Conservation (phyloP, 2,888 invertebrate genomes). For the Epinotia demarniana region DNA sequence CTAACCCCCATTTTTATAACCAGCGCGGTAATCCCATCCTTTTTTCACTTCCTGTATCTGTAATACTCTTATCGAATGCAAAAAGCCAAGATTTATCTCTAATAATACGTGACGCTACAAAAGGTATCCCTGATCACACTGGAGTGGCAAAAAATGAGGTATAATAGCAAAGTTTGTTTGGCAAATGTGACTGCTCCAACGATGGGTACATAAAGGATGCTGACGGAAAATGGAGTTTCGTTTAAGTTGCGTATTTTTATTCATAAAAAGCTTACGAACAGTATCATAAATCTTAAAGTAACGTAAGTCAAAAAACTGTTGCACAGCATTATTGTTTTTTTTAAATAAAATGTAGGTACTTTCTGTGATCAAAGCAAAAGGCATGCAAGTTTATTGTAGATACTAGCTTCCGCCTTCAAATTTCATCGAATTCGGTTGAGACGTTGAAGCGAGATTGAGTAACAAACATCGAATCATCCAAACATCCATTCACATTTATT, state of each 20-base stretch:
- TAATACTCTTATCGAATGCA: constrained; percentile 49
- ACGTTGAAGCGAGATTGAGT: too few relatives aligned
- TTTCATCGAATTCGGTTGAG: too few relatives aligned
- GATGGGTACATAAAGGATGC: background rate
- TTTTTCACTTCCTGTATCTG: constrained; percentile 53
- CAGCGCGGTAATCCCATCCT: constrained; percentile 42
- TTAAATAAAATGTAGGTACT: too few relatives aligned
- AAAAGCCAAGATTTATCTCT: constrained; percentile 54
- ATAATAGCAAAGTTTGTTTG: constrained; percentile 23
- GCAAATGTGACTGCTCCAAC: constrained; percentile 4
- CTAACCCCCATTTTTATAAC: background rate
- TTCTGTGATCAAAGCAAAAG: too few relatives aligned
- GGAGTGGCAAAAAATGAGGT: constrained; percentile 30
- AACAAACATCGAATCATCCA: too few relatives aligned
- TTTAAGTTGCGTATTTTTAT: background rate
- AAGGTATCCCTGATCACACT: constrained; percentile 50
- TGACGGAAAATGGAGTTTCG: background rate
- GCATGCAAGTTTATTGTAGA: too few relatives aligned
- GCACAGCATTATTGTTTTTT: too few relatives aligned
- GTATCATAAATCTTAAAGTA: too few relatives aligned
- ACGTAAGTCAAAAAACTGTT: too few relatives aligned
- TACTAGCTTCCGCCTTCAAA: too few relatives aligned
- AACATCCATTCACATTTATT: too few relatives aligned
- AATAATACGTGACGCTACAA: constrained; percentile 51
- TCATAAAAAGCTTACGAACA: too few relatives aligned